phyloP scores from a whole-genome alignment of 2,888 invertebrate genomes.

The Tenthredo livida region DNA sequence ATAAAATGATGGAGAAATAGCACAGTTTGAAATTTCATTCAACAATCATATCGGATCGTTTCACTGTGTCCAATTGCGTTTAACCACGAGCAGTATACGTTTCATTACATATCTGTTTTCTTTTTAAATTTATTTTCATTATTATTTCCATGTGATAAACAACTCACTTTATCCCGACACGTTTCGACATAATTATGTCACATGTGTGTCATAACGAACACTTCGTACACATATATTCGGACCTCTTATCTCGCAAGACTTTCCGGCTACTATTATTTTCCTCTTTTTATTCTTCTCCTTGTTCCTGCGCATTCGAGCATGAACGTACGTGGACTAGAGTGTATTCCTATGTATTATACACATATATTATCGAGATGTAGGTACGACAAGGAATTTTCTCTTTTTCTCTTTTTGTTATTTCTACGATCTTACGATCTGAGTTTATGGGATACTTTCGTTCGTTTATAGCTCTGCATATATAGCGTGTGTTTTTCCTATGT shows the following conservation, averaged over 20 bases:
- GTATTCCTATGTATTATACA: neutral
- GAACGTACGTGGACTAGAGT: neutral
- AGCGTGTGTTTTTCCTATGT: neutral
- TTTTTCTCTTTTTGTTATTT: neutral
- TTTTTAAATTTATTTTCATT: too few species aligned
- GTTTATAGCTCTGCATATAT: neutral
- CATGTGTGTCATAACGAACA: neutral
- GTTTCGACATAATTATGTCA: neutral
- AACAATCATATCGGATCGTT: neutral
- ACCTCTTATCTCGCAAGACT: neutral
- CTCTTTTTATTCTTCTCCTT: neutral
- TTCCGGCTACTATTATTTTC: neutral
- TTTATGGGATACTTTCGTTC: neutral
- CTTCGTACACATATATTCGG: neutral
- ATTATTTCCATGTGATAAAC: neutral
- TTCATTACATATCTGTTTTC: too few species aligned
- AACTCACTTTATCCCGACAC: neutral
- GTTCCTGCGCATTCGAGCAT: neutral
- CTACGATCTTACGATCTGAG: neutral
- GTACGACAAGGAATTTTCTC: neutral
- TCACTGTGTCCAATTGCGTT: neutral
- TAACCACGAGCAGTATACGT: neutral
- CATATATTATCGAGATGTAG: neutral
- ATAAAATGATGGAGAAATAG: neutral
- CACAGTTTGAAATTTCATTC: neutral